phyloP scores from a whole-genome alignment of 1,140 invertebrate genomes.

The Psix sp. region DNA sequence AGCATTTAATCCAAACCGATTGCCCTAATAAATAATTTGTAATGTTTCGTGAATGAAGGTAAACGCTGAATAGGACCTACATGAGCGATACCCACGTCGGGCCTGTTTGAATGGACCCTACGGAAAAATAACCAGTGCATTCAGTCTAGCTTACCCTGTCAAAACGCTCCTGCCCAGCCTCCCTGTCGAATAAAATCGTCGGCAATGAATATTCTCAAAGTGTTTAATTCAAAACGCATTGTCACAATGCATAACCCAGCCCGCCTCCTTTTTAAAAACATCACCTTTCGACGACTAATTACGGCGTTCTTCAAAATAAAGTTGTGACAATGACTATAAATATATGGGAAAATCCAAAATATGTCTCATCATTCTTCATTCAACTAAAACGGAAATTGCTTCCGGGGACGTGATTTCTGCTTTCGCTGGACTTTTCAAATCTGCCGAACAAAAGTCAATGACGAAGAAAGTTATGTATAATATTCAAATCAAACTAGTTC shows the following conservation, averaged over 20 bases:
- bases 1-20: too few relatives aligned
- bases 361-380: neutral
- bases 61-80: too few relatives aligned
- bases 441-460: neutral
- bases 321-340: slow-evolving; percentile 6
- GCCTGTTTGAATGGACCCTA: neutral
- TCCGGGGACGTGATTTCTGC: neutral
- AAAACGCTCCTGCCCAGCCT: slow-evolving; percentile 61
- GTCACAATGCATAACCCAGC: slow-evolving; percentile 38
- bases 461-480: neutral
- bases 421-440: neutral
- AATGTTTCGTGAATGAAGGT: too few relatives aligned
- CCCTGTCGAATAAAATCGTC: slow-evolving; percentile 61
- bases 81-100: slow-evolving; percentile 28
- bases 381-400: neutral
- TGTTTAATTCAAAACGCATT: slow-evolving; percentile 64
- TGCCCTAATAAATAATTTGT: too few relatives aligned
- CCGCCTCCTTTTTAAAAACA: neutral
- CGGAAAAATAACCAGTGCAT: slow-evolving; percentile 57
- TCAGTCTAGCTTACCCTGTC: slow-evolving; percentile 29
- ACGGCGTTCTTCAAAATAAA: slow-evolving; percentile 3
- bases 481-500: neutral
- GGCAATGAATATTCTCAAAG: slow-evolving; percentile 47
- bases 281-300: slow-evolving; percentile 5
- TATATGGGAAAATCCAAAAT: neutral